Conservation (phyloP, 2,797 vertebrate genomes). For the Sebastes steindachneri region DNA sequence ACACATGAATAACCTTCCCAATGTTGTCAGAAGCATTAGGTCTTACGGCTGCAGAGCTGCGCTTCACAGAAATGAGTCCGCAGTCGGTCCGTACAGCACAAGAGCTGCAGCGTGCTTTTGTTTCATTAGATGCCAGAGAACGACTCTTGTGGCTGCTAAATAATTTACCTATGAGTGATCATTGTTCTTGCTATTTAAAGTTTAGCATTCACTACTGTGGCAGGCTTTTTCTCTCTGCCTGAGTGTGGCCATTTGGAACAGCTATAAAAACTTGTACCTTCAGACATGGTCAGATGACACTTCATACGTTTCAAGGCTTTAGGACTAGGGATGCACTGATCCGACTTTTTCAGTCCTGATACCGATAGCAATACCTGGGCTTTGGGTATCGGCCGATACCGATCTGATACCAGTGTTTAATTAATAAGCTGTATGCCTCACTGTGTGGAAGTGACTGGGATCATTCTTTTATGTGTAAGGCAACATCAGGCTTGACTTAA, state of each 20-base stretch:
- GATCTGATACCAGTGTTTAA: too few relatives aligned
- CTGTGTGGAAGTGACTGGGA: too few relatives aligned
- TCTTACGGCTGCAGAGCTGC: conserved; percentile 15
- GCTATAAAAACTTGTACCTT: neutral
- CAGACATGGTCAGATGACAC: neutral
- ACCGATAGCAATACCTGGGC: too few relatives aligned
- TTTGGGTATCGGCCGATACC: too few relatives aligned
- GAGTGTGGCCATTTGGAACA: neutral
- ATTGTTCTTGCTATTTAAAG: neutral
- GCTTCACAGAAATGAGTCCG: neutral
- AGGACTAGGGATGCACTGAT: too few relatives aligned
- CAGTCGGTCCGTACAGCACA: neutral
- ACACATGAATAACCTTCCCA: conserved; percentile 51
- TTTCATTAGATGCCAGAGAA: neutral
- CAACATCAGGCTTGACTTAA: too few relatives aligned
- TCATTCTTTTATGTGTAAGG: too few relatives aligned
- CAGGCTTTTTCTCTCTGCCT: neutral
- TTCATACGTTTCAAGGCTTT: too few relatives aligned
- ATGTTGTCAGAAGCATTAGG: conserved; percentile 47
- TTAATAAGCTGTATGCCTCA: too few relatives aligned
- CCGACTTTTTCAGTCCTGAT: too few relatives aligned
- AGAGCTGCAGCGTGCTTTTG: neutral
- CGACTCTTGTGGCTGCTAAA: neutral
- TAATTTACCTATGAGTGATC: neutral
- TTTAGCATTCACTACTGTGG: neutral